Evolutionary conservation across 2,888 invertebrate species (phyloP), one percentile per base, ranked within the genome.

Genomic region (Tipula vernalis): DNA sequence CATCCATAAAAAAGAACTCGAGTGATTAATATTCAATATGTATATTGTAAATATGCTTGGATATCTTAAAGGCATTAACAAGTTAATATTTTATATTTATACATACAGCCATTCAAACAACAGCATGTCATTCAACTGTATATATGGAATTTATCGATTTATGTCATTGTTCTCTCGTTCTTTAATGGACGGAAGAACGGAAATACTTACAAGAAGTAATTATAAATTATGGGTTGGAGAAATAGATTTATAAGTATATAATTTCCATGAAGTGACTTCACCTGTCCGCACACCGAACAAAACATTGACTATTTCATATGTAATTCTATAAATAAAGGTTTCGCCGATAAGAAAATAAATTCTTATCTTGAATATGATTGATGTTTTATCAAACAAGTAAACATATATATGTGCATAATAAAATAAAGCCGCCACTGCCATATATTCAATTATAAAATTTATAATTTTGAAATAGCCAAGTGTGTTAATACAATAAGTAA

Each of bases 41-140:
- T 51, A n/a, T 71, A 28, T 28, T 28, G 28, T 28, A 28, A 28
- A 28, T 28, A 71, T 71, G 71, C 71, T 28, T 71, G 28, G 71
- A 71, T 71, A 71, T 71, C 71, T 71, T 71, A 71, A 71, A 71
- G 71, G 71, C 71, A 71, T 71, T 71, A 71, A 71, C 71, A 71
- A 28, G 71, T 71, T 71, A 28, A 71, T 71, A 71, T 71, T 28
- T 28, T 28, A 28, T 28, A 28, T 28, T 28, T 28, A 28, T 28
- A 28, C 28, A 28, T 28, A 71, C 28, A 71, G 18, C 18, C 71
- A 71, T 71, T 71, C 28, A 71, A 71, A 71, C 71, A 71, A 71
- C 71, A 28, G 5, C 71, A 28, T 71, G 71, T 71, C 71, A 71
- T 71, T 71, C 71, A 71, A 71, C 71, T 28, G 71, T 71, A 10